Conservation (phyloP, 2,797 vertebrate genomes). For the Vespertilio murinus region DNA sequence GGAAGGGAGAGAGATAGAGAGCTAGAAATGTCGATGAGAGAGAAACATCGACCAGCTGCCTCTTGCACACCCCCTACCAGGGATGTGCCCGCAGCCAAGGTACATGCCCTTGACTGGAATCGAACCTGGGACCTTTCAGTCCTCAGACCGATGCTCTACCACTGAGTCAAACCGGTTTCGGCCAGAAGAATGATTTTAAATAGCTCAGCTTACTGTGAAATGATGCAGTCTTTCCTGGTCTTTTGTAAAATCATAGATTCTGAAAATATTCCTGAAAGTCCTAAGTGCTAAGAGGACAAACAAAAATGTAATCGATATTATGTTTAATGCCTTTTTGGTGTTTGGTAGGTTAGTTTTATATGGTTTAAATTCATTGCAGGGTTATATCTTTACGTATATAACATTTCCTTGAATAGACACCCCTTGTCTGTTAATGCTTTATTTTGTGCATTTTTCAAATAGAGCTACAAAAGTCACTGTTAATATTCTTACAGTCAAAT, state of each 20-base stretch:
- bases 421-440: not conserved
- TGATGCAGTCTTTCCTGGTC: not conserved
- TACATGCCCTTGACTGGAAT: too few relatives aligned
- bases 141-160: too few relatives aligned
- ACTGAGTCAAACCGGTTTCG: too few relatives aligned
- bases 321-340: not conserved
- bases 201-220: not conserved
- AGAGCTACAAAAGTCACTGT: not conserved
- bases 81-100: too few relatives aligned
- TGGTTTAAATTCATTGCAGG: not conserved
- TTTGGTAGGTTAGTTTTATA: not conserved
- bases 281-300: not conserved
- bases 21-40: too few relatives aligned
- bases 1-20: too few relatives aligned
- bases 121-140: too few relatives aligned
- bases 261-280: not conserved
- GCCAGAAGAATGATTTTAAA: not conserved
- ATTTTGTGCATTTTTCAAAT: slow-evolving; percentile 20
- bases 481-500: not conserved
- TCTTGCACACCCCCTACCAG: too few relatives aligned
- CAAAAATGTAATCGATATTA: slow-evolving; percentile 12
- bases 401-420: not conserved
- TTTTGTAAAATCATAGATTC: not conserved
- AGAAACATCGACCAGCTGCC: too few relatives aligned
- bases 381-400: not conserved